Conservation (phyloP, 2,113 vertebrate genomes). For the Bubo scandiacus region DNA sequence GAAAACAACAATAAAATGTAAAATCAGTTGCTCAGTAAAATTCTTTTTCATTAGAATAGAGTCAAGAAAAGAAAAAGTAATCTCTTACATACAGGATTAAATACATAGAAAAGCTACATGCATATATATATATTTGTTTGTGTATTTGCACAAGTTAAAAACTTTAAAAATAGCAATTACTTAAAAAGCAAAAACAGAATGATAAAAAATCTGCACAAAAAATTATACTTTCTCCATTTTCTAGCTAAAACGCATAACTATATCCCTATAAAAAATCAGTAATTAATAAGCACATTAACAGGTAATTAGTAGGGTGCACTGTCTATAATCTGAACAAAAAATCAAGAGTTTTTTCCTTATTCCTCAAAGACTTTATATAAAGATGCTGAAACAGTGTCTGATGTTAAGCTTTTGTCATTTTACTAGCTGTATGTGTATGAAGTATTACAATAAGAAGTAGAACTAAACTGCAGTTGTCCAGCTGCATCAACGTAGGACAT, state of each 20-base stretch:
- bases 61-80: neutral
- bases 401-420: neutral
- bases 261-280: neutral
- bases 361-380: neutral
- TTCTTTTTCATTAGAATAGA: neutral
- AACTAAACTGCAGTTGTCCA: neutral
- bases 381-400: neutral
- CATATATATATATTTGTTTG: neutral
- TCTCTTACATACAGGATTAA: neutral
- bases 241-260: neutral
- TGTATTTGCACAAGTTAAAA: neutral
- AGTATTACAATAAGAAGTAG: neutral
- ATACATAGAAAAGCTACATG: neutral
- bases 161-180: neutral
- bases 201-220: neutral
- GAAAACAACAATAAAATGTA: neutral
- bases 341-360: neutral
- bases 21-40: neutral
- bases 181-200: neutral
- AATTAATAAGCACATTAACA: neutral
- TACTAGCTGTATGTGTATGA: neutral
- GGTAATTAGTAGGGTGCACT: neutral
- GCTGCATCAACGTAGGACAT: neutral
- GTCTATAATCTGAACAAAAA: neutral
- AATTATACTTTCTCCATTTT: neutral